Evolutionary conservation across 1,140 invertebrate species (phyloP).

Genomic region (Drosophila triauraria): DNA sequence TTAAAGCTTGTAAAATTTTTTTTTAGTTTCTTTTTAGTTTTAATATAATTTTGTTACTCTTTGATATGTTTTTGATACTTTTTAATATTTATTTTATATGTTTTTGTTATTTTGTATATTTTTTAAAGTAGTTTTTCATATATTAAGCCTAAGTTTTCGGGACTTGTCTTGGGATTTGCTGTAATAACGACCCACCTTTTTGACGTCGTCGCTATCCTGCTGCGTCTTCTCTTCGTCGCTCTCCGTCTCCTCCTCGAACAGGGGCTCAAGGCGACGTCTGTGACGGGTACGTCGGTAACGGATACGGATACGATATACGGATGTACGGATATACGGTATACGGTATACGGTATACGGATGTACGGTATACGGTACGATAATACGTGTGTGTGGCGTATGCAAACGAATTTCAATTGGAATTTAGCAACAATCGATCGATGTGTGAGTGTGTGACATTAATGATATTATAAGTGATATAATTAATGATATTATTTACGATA

Average conservation of each 20-base stretch:
- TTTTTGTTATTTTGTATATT: not conserved
- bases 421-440: conserved; percentile 55
- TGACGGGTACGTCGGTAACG: conserved; percentile 19
- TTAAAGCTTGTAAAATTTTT: not conserved
- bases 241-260: conserved; percentile 88
- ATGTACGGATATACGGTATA: conserved; percentile 59
- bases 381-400: conserved; percentile 61
- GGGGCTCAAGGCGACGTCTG: conserved; percentile 88
- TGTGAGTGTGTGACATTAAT: conserved; percentile 35
- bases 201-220: conserved; percentile 84
- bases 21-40: no score
- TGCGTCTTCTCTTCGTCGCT: conserved; percentile 85
- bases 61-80: no score
- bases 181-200: conserved; percentile 85
- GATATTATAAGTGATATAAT: conserved; percentile 54
- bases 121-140: not conserved
- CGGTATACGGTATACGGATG: conserved; percentile 54
- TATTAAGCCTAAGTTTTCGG: not conserved
- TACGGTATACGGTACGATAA: conserved; percentile 63
- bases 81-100: not conserved
- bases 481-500: conserved; percentile 63
- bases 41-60: not conserved
- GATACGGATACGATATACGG: conserved; percentile 26
- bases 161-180: conserved; percentile 45
- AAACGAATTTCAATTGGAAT: conserved; percentile 63